Percentiles rank a stretch among this genome's conserved stretches.
Conservation (phyloP, 2,113 vertebrate species). For the Heterotis niloticus region DNA sequence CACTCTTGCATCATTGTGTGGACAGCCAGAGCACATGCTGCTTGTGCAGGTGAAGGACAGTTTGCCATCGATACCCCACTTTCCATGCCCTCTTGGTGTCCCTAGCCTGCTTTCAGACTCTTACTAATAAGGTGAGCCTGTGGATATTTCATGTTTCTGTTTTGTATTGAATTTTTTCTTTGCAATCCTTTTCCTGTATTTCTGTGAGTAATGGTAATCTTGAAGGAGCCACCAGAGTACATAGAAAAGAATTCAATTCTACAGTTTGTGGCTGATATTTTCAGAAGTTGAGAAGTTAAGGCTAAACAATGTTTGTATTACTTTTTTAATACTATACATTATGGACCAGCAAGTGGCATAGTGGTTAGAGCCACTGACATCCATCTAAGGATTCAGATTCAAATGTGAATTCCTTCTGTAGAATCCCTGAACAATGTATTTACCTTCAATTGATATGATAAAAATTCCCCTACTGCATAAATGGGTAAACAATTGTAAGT, state of each 20-base stretch:
- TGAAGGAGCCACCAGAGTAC: too few species aligned
- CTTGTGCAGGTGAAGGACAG: constrained; percentile 49
- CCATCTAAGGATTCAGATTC: too few species aligned
- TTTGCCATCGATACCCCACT: constrained; percentile 34
- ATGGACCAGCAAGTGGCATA: too few species aligned
- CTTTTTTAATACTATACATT: background rate
- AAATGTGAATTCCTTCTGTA: too few species aligned
- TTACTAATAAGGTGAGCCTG: constrained; percentile 51
- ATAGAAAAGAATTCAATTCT: background rate
- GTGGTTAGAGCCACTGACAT: too few species aligned
- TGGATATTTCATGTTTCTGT: constrained; percentile 24
- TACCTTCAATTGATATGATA: too few species aligned
- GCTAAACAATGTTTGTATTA: background rate
- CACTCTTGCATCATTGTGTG: constrained; percentile 22
- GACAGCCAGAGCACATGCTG: constrained; percentile 37
- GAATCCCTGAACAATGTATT: too few species aligned
- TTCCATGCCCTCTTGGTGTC: constrained; percentile 37
- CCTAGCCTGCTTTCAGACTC: constrained; percentile 29
- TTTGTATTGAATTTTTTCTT: background rate
- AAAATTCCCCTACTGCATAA: too few species aligned
- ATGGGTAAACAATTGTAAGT: too few species aligned
- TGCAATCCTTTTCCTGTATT: background rate
- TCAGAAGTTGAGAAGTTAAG: background rate
- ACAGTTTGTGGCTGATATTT: background rate
- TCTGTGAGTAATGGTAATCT: background rate